phyloP scores from a whole-genome alignment of 2,797 vertebrate genomes.

The Ibycter americanus region DNA sequence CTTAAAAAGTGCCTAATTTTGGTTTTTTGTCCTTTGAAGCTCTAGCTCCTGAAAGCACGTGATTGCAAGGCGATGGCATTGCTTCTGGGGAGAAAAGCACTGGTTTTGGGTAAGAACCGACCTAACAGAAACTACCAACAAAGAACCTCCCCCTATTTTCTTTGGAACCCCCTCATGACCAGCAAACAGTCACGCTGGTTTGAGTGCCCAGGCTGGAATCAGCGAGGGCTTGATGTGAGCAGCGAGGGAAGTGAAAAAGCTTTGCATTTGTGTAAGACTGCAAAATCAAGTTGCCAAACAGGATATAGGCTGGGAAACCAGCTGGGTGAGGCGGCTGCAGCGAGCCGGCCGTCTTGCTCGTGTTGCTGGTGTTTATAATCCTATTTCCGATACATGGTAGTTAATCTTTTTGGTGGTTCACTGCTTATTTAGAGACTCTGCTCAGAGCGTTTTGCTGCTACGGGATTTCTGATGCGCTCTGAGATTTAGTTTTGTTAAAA shows the following conservation, averaged over 20 bases:
- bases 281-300: not conserved
- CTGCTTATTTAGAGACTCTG: not conserved
- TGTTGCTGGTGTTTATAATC: not conserved
- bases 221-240: not conserved
- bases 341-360: accelerated
- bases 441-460: not conserved
- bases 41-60: not conserved
- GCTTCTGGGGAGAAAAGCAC: not conserved
- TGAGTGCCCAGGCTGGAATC: not conserved
- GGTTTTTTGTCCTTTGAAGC: not conserved
- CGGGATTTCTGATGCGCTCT: not conserved
- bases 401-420: not conserved
- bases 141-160: not conserved
- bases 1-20: not conserved
- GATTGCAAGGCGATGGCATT: not conserved
- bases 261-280: not conserved
- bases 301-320: not conserved
- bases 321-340: not conserved
- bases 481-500: not conserved
- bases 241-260: constrained; percentile 13
- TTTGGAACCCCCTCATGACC: not conserved
- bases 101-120: accelerated
- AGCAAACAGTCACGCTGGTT: accelerated
- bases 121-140: not conserved
- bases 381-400: not conserved